Evolutionary conservation across 2,888 invertebrate species (phyloP).

Genomic region (Pandemis heparana): DNA sequence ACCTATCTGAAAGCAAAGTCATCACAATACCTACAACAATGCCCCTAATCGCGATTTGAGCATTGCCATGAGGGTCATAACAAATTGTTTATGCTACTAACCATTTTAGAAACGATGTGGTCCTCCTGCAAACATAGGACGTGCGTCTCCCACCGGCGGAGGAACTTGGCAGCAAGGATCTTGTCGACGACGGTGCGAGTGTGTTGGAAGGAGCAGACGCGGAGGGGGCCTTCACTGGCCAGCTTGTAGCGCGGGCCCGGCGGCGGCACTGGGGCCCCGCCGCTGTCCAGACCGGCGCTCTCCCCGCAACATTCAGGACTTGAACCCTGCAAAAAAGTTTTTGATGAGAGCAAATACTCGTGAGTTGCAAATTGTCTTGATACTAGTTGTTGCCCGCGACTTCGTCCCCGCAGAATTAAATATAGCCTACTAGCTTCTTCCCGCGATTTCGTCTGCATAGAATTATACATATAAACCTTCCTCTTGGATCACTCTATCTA

Average conservation of each 20-base stretch:
- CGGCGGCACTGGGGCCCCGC: constrained; percentile 71
- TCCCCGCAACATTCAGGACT: constrained; percentile 84
- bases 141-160: constrained; percentile 92
- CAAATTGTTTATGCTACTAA: constrained; percentile 69
- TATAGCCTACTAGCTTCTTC: no score
- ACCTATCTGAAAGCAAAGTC: no score
- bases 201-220: constrained; percentile 91
- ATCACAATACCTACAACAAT: no score
- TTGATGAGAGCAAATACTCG: not conserved
- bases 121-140: constrained; percentile 88
- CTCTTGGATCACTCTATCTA: no score
- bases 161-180: constrained; percentile 91
- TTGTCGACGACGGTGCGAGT: constrained; percentile 92
- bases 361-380: not conserved
- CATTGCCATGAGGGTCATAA: no score
- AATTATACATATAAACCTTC: no score
- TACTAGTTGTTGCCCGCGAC: no score
- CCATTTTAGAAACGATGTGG: constrained; percentile 90
- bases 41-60: no score
- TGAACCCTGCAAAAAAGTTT: constrained; percentile 71
- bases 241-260: constrained; percentile 89
- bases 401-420: no score
- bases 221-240: constrained; percentile 89
- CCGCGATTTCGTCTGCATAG: no score
- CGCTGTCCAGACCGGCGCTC: constrained; percentile 72